These are phyloP conservation scores for Eublepharis macularius DNA, from an alignment of 2,113 vertebrate genomes.

Conservation along the genomic window DNA sequence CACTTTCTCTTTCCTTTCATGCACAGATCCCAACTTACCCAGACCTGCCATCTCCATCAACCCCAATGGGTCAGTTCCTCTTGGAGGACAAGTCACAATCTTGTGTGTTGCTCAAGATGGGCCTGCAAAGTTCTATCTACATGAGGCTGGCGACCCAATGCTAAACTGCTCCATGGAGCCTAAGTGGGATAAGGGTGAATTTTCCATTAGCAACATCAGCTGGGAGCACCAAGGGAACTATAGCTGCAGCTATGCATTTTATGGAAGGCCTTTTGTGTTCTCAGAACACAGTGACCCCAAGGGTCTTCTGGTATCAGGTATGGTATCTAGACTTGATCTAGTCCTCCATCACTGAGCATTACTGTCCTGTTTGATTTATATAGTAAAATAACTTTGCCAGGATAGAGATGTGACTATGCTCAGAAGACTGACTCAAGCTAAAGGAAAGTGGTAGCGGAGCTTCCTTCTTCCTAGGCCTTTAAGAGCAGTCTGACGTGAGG, in stretches of 20 bases:
- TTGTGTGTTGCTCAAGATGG: slow-evolving; percentile 10
- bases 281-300: not conserved
- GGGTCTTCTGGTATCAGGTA: not conserved
- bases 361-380: too few relatives aligned
- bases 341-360: too few relatives aligned
- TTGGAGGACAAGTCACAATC: slow-evolving; percentile 20
- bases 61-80: slow-evolving; percentile 33
- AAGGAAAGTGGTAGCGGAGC: too few relatives aligned
- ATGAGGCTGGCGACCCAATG: not conserved
- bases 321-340: too few relatives aligned
- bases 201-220: not conserved
- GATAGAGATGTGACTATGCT: too few relatives aligned
- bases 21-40: not conserved
- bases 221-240: too few relatives aligned
- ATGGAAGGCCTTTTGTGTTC: not conserved
- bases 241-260: not conserved
- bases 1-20: not conserved
- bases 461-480: too few relatives aligned
- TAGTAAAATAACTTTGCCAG: too few relatives aligned
- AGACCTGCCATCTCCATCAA: slow-evolving; percentile 40
- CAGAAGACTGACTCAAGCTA: too few relatives aligned
- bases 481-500: too few relatives aligned
- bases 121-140: not conserved
- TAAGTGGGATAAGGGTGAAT: not conserved
- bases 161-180: not conserved